Percentiles rank a stretch among this genome's conserved stretches.
Conservation (phyloP, 1,140 invertebrate species). For the Dreissena rostriformis region DNA sequence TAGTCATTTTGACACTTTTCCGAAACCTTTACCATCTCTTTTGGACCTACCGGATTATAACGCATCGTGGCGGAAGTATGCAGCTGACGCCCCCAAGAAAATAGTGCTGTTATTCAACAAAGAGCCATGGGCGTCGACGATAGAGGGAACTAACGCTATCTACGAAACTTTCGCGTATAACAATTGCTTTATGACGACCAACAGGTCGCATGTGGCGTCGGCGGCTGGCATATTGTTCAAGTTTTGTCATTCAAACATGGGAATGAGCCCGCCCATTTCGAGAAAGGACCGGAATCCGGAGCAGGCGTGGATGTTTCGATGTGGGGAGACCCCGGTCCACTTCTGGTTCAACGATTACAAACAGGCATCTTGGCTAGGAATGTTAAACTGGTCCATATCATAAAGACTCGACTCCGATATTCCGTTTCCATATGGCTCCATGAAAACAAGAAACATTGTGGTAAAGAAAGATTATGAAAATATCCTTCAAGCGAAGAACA, state of each 20-base stretch:
- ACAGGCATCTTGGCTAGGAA: not conserved
- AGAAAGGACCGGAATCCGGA: not conserved
- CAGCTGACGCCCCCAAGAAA: not conserved
- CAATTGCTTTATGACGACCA: slow-evolving; percentile 15
- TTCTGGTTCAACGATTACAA: not conserved
- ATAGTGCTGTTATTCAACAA: slow-evolving; percentile 1
- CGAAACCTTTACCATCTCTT: too few relatives aligned
- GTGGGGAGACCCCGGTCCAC: not conserved
- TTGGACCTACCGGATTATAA: not conserved
- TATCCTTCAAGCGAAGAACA: not conserved
- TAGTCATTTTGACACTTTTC: too few relatives aligned
- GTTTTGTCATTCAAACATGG: not conserved
- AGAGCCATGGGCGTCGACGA: not conserved
- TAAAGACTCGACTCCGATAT: slow-evolving; percentile 32
- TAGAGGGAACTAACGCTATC: not conserved
- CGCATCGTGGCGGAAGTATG: not conserved
- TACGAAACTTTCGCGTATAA: not conserved
- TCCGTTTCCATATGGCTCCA: not conserved
- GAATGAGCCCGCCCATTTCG: not conserved
- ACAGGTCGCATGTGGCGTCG: not conserved
- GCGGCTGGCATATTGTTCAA: slow-evolving; percentile 2
- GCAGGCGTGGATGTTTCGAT: slow-evolving; percentile 16
- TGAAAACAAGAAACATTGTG: not conserved
- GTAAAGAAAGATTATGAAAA: not conserved
- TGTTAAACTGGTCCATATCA: slow-evolving; percentile 20